Evolutionary conservation across 2,797 vertebrate species (phyloP).

Genomic region (Coccyzus lansbergi): DNA sequence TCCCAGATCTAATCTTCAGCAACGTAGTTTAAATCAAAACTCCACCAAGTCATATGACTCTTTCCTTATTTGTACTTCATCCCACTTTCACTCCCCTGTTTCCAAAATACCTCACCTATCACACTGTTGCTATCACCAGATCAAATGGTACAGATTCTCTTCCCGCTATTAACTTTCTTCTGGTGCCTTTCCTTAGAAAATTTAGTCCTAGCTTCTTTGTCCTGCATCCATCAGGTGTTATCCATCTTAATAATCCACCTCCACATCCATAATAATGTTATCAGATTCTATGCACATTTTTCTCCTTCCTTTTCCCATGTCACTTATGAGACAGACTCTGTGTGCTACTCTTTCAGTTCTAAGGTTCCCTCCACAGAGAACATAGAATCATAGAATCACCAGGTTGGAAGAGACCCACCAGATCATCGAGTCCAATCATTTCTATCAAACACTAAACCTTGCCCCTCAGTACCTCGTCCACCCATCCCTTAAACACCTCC

Average conservation of each 20-base stretch:
- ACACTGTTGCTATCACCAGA: neutral
- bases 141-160: neutral
- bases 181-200: neutral
- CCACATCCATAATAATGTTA: neutral
- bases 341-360: neutral
- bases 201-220: neutral
- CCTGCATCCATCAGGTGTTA: too few species aligned
- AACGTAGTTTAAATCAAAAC: neutral
- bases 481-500: too few species aligned
- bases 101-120: neutral
- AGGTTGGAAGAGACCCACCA: too few species aligned
- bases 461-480: too few species aligned
- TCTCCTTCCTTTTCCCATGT: neutral
- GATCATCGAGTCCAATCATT: too few species aligned
- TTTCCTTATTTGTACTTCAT: neutral
- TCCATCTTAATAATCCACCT: too few species aligned
- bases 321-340: fast-evolving
- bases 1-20: neutral
- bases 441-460: too few species aligned
- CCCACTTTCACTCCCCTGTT: neutral
- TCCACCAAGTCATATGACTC: neutral
- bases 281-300: neutral
- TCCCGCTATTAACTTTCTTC: neutral
- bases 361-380: neutral
- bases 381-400: too few species aligned